phyloP scores from a whole-genome alignment of 2,113 vertebrate species.

The Onychorhynchus coronatus region DNA sequence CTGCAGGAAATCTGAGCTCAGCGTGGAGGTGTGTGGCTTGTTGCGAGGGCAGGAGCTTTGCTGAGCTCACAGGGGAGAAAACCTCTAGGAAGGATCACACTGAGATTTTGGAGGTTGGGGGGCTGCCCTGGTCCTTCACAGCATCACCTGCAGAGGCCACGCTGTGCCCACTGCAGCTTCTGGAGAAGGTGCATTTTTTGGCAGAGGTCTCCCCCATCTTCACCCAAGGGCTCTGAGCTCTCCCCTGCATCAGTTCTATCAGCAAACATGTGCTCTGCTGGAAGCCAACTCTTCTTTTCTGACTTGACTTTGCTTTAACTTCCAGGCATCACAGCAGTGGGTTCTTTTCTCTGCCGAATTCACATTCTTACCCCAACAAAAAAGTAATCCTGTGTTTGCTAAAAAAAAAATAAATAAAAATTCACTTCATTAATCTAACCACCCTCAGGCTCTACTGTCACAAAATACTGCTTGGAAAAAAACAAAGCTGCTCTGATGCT shows the following conservation, averaged over 20 bases:
- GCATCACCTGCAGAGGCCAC: accelerated
- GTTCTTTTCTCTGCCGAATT: constrained; percentile 10
- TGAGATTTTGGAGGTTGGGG: not conserved
- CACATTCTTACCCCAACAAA: not conserved
- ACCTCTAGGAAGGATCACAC: not conserved
- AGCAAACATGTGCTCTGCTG: not conserved
- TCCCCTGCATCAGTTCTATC: not conserved
- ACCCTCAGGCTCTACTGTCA: not conserved
- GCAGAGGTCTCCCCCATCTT: not conserved
- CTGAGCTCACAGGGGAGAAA: not conserved
- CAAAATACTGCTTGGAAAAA: not conserved
- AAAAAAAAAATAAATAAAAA: not conserved
- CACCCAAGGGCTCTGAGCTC: not conserved
- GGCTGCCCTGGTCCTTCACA: accelerated
- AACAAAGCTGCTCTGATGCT: not conserved
- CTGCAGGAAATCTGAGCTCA: not conserved
- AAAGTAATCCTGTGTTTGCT: not conserved
- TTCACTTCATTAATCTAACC: not conserved
- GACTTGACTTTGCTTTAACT: not conserved
- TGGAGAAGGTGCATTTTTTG: not conserved
- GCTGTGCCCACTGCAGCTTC: accelerated
- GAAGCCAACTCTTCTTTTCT: not conserved
- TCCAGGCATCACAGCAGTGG: not conserved
- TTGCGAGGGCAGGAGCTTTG: not conserved
- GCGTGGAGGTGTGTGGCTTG: not conserved